Conservation (phyloP, 2,113 vertebrate genomes). For the Piprites chloris region DNA sequence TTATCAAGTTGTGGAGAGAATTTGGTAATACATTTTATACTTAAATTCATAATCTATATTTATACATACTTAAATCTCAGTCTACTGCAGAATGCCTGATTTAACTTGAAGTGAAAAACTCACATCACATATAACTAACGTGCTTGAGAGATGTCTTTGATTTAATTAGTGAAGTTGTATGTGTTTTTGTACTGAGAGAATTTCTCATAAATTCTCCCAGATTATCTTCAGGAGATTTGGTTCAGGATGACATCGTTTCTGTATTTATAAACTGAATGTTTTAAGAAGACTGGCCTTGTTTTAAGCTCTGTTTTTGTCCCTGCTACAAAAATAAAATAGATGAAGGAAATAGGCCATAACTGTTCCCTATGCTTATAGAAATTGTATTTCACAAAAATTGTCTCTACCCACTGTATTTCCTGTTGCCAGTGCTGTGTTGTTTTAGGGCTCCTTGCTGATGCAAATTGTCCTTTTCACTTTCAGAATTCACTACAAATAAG, state of each 20-base stretch:
- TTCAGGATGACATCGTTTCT: background rate
- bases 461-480: background rate
- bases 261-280: background rate
- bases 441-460: background rate
- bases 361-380: background rate
- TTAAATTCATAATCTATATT: background rate
- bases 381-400: background rate
- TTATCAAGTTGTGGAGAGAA: background rate
- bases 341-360: background rate
- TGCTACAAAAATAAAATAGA: background rate
- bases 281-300: background rate
- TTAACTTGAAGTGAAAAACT: conserved; percentile 40
- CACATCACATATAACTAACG: background rate
- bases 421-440: background rate
- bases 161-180: conserved; percentile 35
- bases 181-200: background rate
- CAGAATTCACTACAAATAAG: background rate
- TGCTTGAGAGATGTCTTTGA: conserved; percentile 1
- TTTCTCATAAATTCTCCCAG: background rate
- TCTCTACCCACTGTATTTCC: background rate
- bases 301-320: background rate
- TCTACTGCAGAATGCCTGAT: background rate
- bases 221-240: background rate
- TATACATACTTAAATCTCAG: background rate
- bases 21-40: background rate